Percentiles rank a stretch among this genome's conserved stretches.
These are phyloP conservation scores for Drosophila basisetae DNA, from an alignment of 2,888 invertebrate genomes.

Conservation along the genomic window DNA sequence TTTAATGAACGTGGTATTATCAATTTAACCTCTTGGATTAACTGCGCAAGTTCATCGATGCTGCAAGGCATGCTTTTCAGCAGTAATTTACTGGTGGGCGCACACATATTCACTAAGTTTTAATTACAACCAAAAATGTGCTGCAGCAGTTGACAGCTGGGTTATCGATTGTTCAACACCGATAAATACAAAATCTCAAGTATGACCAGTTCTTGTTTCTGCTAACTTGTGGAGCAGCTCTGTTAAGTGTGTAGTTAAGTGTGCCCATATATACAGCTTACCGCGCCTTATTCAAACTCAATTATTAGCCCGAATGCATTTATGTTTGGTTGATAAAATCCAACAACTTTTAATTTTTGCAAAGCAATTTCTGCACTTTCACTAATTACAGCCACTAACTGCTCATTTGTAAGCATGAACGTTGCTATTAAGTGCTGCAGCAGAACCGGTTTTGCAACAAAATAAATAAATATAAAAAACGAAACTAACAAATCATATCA, in stretches of 20 bases:
- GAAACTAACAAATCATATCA: slow-evolving; percentile 6
- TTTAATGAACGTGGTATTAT: slow-evolving; percentile 60
- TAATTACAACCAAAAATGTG: slow-evolving; percentile 23
- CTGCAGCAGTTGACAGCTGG: neutral
- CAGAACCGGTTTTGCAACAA: slow-evolving; percentile 40
- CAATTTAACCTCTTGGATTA: slow-evolving; percentile 62
- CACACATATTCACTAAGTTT: slow-evolving; percentile 25
- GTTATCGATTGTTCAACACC: slow-evolving; percentile 10
- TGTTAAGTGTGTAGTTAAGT: neutral
- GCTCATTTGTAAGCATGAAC: slow-evolving; percentile 2
- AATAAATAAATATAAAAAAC: slow-evolving; percentile 3
- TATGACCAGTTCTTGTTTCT: slow-evolving; percentile 4
- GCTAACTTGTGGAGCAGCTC: neutral
- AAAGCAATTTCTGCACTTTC: slow-evolving; percentile 42
- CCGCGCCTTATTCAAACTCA: slow-evolving; percentile 19
- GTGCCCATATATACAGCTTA: slow-evolving; percentile 3
- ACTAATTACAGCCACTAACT: slow-evolving; percentile 36
- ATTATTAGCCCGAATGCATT: neutral
- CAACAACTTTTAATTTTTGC: slow-evolving; percentile 7
- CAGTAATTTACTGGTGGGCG: slow-evolving; percentile 62
- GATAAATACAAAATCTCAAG: neutral
- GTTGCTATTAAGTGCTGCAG: slow-evolving; percentile 8
- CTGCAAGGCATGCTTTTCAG: slow-evolving; percentile 78
- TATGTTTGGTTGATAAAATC: slow-evolving; percentile 67
- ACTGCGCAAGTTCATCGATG: slow-evolving; percentile 59